Evolutionary conservation across 2,888 invertebrate genomes (phyloP), one percentile per base, ranked within the genome.

Genomic region (Amitus sp.): DNA sequence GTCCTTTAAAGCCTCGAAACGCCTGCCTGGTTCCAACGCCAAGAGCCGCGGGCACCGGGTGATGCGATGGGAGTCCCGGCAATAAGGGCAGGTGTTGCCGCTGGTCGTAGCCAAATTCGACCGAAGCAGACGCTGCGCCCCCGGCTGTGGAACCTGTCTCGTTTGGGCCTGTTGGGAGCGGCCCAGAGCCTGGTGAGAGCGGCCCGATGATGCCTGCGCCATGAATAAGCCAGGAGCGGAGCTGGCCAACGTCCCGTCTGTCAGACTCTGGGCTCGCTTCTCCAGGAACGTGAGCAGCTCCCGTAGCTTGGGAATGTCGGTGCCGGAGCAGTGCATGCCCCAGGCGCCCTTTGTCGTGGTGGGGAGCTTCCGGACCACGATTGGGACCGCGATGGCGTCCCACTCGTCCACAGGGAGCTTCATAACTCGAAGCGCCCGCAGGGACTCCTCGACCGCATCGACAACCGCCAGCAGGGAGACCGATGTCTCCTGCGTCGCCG

Each of bases 381-480:
- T 42, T 1, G 19, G 18, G 1, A 42, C 42, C 1, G 42, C 20
- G 19, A 42, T 12, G 12, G 42, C 42, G 19, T 42, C 42, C 42
- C 42, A 42, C 10, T 42, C 18, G 20, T 42, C 42, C 4, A 42
- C 42, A 3, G 42, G 19, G 5, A 18, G 18, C n/a, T 42, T 1
- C 42, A 42, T 42, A 6, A 42, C 42, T 1, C 42, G 42, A 42
- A 42, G 42, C 15, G 19, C 42, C n/a, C 42, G 42, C 2, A 42
- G 20, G 1, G 42, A 43, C 23, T 43, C 43, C 12, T 43, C 18
- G 3, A 43, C 43, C 3, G 43, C 23, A n/a, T 43, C 19, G 12
- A 43, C 19, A 4, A 43, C 20, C 7, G 9, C 9, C 5, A 43
- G 23, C 5, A 43, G 12, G 19, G 18, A 7, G 6, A 18, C 12